Evolutionary conservation across 1,140 invertebrate species (phyloP).

Genomic region (Drosophila chauvacae): DNA sequence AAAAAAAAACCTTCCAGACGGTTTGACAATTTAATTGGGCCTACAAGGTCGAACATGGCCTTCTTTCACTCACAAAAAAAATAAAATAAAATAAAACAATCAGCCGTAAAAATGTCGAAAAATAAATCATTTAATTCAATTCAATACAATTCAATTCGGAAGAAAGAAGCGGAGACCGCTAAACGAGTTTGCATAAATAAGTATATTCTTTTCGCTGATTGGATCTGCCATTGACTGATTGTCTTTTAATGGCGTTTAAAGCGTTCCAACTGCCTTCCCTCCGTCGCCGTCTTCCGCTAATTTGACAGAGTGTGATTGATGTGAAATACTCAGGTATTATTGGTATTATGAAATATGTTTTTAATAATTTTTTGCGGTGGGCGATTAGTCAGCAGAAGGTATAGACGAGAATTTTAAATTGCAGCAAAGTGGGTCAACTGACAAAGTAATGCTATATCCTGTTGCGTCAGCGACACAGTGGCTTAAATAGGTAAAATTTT

Average conservation of each 20-base stretch:
- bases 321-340: conserved; percentile 28
- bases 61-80: conserved; percentile 24
- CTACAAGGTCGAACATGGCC: conserved; percentile 30
- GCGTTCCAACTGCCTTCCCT: conserved; percentile 27
- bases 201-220: conserved; percentile 66
- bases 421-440: conserved; percentile 64
- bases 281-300: conserved; percentile 34
- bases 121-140: conserved; percentile 35
- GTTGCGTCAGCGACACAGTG: conserved; percentile 16
- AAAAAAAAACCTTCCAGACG: conserved; percentile 13
- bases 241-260: conserved; percentile 71
- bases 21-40: conserved; percentile 75
- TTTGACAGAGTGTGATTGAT: conserved; percentile 71
- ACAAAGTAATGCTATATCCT: conserved; percentile 34
- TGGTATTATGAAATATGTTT: conserved; percentile 54
- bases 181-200: conserved; percentile 63
- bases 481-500: not conserved
- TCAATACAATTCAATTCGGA: conserved; percentile 21
- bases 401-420: conserved; percentile 58
- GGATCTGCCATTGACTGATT: conserved; percentile 70
- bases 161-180: conserved; percentile 9
- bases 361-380: conserved; percentile 25
- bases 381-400: conserved; percentile 40
- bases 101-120: conserved; percentile 35
- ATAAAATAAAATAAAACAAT: conserved; percentile 11